A percentile compares a stretch with the other conserved stretches of the same genome.
phyloP scores from a whole-genome alignment of 1,140 invertebrate genomes.

The Galendromus occidentalis region DNA sequence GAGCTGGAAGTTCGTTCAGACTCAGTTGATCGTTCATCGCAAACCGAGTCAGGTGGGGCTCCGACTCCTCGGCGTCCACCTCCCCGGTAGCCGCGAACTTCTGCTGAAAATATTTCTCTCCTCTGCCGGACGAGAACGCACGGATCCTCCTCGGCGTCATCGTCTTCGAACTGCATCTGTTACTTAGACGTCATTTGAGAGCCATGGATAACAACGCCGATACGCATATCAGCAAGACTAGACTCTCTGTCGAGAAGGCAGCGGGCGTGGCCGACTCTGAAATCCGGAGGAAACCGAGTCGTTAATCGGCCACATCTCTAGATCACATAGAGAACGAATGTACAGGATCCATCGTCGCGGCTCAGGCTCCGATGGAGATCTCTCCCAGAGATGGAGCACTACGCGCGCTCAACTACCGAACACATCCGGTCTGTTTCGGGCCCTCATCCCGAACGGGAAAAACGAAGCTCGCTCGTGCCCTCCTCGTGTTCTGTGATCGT shows the following conservation, averaged over 20 bases:
- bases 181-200: conserved; percentile 5
- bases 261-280: not conserved
- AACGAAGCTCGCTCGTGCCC: too few species aligned
- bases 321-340: not conserved
- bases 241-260: not conserved
- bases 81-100: not conserved
- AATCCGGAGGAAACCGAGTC: not conserved
- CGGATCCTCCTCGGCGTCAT: not conserved
- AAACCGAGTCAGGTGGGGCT: not conserved
- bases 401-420: too few species aligned
- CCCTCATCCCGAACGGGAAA: too few species aligned
- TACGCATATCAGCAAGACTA: not conserved
- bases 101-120: not conserved
- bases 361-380: not conserved
- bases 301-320: too few species aligned
- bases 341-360: not conserved
- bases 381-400: not conserved
- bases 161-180: conserved; percentile 3
- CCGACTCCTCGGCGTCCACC: not conserved
- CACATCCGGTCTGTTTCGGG: too few species aligned
- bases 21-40: not conserved
- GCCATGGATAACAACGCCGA: not conserved
- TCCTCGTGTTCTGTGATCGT: too few species aligned
- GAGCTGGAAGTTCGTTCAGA: not conserved
- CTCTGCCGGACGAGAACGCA: not conserved